Base-by-base conservation (phyloP, 2,797 vertebrate genomes). In the Chloroceryle inda region DNA sequence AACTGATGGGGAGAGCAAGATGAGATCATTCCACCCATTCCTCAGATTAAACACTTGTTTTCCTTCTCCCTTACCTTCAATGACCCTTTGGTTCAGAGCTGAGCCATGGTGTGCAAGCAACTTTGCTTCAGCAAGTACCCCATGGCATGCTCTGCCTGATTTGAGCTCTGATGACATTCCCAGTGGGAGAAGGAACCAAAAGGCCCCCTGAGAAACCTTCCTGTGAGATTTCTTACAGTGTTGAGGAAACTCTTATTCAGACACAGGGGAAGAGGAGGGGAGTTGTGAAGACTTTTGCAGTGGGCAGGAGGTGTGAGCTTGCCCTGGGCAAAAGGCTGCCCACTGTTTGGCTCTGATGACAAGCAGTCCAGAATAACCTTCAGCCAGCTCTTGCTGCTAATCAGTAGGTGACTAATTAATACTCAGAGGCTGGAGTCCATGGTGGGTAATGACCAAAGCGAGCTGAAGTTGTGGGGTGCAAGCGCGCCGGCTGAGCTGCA, bases 321-420 rank as follows among this genome's bases (percentile, higher is more conserved):
- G 44, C 72, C 50, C 35, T 2, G 1, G 38, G 64, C 44, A 37
- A 77, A 62, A 4, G 1, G 27, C 80, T 86, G 38, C 50, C 61
- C 24, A 3, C 27, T 16, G 50, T 78, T 81, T 82, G 58, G 42
- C 44, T 83, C 61, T 56, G 64, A 3, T 61, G 52, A 67, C 29
- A 63, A 72, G 50, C 21, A 45, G 22, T 4, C 42, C 37, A 29
- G 71, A 72, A 87, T 53, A 88, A 17, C 56, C 35, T 78, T 63
- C 62, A 53, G 62, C 23, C 42, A 81, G 11, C 62, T 83, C 64
- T 72, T 66, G n/a, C 79, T 82, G 69, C 38, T 71, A 94, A 67
- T 95, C 79, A 93, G 45, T 23, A 81, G 52, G 37, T 67, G 86
- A 61, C 33, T 87, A 75, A 92, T 90, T 85, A 86, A 33, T 24